phyloP scores from a whole-genome alignment of 2,888 invertebrate species.

The Nephrotoma guestfalica region DNA sequence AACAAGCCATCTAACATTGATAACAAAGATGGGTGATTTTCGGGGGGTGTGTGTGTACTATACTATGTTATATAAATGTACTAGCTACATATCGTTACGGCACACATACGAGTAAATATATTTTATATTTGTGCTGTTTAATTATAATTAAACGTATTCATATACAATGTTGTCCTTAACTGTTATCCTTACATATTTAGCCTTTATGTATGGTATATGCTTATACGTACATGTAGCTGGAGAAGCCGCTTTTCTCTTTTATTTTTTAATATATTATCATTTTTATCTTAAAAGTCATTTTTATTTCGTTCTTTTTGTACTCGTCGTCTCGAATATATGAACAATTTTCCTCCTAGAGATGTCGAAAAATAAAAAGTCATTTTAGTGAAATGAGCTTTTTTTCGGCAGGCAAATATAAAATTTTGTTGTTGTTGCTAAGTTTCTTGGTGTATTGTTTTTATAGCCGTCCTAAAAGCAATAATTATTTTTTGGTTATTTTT shows the following conservation, averaged over 20 bases:
- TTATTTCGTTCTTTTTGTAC: not conserved
- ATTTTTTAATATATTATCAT: not conserved
- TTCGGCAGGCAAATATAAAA: not conserved
- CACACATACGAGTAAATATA: not conserved
- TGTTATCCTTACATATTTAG: not conserved
- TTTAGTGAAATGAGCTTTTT: not conserved
- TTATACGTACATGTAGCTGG: not conserved
- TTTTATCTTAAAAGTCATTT: not conserved
- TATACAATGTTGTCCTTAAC: not conserved
- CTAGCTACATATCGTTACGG: not conserved
- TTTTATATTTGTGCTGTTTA: not conserved
- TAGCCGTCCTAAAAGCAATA: not conserved
- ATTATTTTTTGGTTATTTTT: not conserved
- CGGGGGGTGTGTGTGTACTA: not conserved
- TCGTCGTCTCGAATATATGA: not conserved
- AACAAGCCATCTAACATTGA: not conserved
- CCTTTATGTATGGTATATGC: not conserved
- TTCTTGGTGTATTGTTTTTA: not conserved
- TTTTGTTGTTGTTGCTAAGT: not conserved
- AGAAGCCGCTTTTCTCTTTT: not conserved
- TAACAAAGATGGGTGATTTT: not conserved
- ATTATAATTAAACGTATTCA: not conserved
- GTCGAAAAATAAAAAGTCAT: not conserved
- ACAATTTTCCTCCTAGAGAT: not conserved
- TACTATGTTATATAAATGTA: not conserved